Evolutionary conservation across 2,113 vertebrate species (phyloP).

Genomic region (Thunnus thynnus): DNA sequence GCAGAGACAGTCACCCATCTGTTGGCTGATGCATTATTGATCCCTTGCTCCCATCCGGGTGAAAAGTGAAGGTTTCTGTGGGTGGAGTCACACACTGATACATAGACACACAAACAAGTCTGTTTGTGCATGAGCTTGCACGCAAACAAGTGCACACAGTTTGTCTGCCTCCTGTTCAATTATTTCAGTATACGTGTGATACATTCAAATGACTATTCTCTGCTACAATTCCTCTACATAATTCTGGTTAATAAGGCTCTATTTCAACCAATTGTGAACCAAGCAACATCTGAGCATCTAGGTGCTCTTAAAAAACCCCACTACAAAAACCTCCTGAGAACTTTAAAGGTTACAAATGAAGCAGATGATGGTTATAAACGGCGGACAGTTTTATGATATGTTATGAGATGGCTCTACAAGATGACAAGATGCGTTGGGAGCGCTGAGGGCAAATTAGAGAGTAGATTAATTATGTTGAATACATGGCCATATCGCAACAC

Average conservation of each 20-base stretch:
- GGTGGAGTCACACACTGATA: constrained; percentile 31
- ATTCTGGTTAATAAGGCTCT: constrained; percentile 13
- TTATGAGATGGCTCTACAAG: constrained; percentile 53
- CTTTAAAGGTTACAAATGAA: constrained; percentile 53
- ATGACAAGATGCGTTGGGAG: constrained; percentile 51
- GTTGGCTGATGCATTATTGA: constrained; percentile 83
- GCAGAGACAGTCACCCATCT: constrained; percentile 73
- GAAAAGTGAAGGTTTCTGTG: constrained; percentile 67
- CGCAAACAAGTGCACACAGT: not conserved
- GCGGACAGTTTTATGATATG: constrained; percentile 40
- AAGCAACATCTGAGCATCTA: constrained; percentile 14
- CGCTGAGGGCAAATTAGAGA: constrained; percentile 68
- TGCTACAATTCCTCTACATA: not conserved
- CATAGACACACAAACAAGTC: constrained; percentile 15
- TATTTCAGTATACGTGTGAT: not conserved
- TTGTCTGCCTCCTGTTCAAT: constrained; percentile 16
- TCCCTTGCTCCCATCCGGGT: constrained; percentile 64
- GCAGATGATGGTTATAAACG: constrained; percentile 19
- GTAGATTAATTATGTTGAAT: constrained; percentile 70
- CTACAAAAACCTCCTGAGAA: constrained; percentile 10
- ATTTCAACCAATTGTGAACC: constrained; percentile 20
- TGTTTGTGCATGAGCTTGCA: not conserved
- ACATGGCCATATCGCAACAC: constrained; percentile 47
- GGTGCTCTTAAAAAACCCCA: not conserved
- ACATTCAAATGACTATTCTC: constrained; percentile 22